Conservation (phyloP, 2,797 vertebrate genomes). For the Distichodus sexfasciatus region DNA sequence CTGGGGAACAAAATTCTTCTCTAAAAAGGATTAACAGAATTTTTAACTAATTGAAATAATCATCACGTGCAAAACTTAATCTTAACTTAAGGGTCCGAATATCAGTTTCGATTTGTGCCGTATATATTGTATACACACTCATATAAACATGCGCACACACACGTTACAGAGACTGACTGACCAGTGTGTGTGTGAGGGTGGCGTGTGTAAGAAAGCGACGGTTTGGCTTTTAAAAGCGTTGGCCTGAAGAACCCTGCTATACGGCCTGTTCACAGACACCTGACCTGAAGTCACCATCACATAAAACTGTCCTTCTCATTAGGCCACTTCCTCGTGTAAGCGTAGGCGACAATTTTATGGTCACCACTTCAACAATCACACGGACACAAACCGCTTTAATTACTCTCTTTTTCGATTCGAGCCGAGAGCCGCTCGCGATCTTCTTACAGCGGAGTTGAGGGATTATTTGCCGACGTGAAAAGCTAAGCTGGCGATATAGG, state of each 20-base stretch:
- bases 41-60: no score
- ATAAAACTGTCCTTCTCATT: conserved; percentile 86
- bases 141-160: no score
- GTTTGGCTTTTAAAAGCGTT: conserved; percentile 71
- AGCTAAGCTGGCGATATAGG: no score
- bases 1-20: no score
- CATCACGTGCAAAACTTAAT: no score
- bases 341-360: conserved; percentile 88
- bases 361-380: conserved; percentile 69
- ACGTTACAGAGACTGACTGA: conserved; percentile 26
- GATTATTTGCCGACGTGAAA: background rate
- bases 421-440: background rate
- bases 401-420: conserved; percentile 56
- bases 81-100: no score
- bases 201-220: conserved; percentile 76
- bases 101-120: no score
- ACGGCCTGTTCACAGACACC: conserved; percentile 63
- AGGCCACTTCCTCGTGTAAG: conserved; percentile 81
- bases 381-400: conserved; percentile 64
- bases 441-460: background rate
- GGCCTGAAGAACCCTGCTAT: conserved; percentile 73
- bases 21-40: no score
- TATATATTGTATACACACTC: no score
- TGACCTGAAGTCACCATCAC: conserved; percentile 79
- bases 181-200: background rate